These are phyloP conservation scores for Sepiola atlantica DNA, from an alignment of 2,888 invertebrate genomes.

Conservation along the genomic window DNA sequence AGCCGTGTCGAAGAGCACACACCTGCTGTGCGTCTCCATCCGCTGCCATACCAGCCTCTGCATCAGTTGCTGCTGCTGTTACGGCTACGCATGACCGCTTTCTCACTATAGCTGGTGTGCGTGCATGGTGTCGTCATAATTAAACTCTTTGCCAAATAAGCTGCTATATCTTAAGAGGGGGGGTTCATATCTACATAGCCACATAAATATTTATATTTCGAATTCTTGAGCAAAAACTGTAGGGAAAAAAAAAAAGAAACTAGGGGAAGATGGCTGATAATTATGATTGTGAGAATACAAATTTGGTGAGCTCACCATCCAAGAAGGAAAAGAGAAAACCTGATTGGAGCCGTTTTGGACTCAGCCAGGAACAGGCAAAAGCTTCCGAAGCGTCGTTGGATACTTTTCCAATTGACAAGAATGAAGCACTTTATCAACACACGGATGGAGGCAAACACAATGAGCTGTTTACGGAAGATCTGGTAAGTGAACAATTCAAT, in stretches of 20 bases:
- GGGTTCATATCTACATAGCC: background rate
- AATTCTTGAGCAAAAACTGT: background rate
- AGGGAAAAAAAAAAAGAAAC: background rate
- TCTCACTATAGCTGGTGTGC: background rate
- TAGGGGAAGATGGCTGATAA: constrained; percentile 49
- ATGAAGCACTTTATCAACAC: constrained; percentile 60
- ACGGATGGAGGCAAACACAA: constrained; percentile 80
- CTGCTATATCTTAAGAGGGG: background rate
- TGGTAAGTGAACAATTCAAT: constrained; percentile 78
- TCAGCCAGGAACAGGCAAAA: constrained; percentile 66
- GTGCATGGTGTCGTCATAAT: background rate
- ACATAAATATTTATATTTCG: background rate
- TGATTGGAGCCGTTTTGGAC: constrained; percentile 69
- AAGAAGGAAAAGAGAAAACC: constrained; percentile 55
- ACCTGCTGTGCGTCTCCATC: background rate
- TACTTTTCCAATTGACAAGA: constrained; percentile 52
- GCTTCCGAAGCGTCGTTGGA: constrained; percentile 53
- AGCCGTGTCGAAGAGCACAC: background rate
- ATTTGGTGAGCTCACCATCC: constrained; percentile 52
- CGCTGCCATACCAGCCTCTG: background rate
- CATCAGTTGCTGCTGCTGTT: constrained; percentile 18
- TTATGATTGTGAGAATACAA: constrained; percentile 53
- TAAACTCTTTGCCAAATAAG: background rate
- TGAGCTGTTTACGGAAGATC: constrained; percentile 92
- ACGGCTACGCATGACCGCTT: background rate